These are phyloP conservation scores for Ellobium chinense DNA, from an alignment of 2,888 invertebrate genomes.

Conservation along the genomic window DNA sequence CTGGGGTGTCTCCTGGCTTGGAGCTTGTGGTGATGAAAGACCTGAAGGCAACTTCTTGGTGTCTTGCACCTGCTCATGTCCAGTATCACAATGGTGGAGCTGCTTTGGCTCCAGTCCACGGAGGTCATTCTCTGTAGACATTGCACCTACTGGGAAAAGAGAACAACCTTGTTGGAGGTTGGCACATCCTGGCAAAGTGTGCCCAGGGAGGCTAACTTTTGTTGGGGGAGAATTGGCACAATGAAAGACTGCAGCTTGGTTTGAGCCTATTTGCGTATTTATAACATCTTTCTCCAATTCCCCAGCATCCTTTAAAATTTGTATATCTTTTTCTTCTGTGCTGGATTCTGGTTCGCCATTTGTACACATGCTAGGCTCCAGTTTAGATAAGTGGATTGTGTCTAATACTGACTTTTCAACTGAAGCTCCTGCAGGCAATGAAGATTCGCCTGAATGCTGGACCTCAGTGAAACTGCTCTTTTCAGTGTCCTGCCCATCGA, in stretches of 20 bases:
- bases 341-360: neutral
- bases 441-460: neutral
- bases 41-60: neutral
- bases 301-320: neutral
- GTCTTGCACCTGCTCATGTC: neutral
- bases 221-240: neutral
- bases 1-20: neutral
- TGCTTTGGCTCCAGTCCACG: neutral
- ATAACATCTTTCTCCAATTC: neutral
- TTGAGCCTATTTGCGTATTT: neutral
- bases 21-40: neutral
- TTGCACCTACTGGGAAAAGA: neutral
- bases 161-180: no score
- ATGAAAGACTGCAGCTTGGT: neutral
- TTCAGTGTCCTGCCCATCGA: neutral
- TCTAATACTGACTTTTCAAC: neutral
- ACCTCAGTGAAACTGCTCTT: neutral
- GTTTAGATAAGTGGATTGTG: neutral
- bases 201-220: neutral
- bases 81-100: neutral
- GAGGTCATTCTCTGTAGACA: conserved; percentile 2
- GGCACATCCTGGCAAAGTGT: neutral
- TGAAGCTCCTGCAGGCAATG: neutral
- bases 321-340: neutral
- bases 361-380: neutral